Evolutionary conservation across 1,140 invertebrate genomes (phyloP).

Genomic region (Lutraria rhynchaena): DNA sequence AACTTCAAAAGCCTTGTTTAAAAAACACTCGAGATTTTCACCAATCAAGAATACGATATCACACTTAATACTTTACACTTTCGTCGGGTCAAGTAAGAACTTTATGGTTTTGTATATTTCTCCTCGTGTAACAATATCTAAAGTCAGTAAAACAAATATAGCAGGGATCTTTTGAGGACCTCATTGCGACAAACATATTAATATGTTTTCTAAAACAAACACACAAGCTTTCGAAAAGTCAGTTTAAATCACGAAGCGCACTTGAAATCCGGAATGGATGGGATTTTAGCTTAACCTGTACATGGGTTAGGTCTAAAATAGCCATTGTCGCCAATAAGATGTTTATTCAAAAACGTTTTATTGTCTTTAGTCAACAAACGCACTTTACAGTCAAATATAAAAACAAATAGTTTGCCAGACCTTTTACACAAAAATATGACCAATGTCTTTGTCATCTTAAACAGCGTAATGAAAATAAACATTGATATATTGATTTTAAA

Average conservation of each 20-base stretch:
- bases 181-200: conserved; percentile 52
- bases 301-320: background rate
- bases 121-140: conserved; percentile 25
- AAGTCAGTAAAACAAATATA: conserved; percentile 31
- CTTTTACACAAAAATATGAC: conserved; percentile 49
- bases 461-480: conserved; percentile 52
- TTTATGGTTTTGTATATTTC: no score
- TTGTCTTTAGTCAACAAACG: conserved; percentile 54
- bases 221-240: conserved; percentile 21
- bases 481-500: conserved; percentile 58
- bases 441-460: conserved; percentile 49
- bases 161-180: conserved; percentile 10
- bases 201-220: conserved; percentile 56
- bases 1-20: no score
- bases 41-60: background rate
- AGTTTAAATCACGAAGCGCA: conserved; percentile 4
- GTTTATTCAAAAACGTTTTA: conserved; percentile 54
- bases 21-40: conserved; percentile 7
- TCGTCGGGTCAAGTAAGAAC: background rate
- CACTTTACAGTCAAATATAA: conserved; percentile 59
- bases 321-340: conserved; percentile 45
- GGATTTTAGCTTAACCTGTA: background rate
- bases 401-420: conserved; percentile 51
- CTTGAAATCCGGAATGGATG: conserved; percentile 41
- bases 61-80: background rate